A percentile compares a stretch with the other conserved stretches of the same genome.
These are phyloP conservation scores for Sarcophaga caerulescens DNA, from an alignment of 2,888 invertebrate species.

Conservation along the genomic window DNA sequence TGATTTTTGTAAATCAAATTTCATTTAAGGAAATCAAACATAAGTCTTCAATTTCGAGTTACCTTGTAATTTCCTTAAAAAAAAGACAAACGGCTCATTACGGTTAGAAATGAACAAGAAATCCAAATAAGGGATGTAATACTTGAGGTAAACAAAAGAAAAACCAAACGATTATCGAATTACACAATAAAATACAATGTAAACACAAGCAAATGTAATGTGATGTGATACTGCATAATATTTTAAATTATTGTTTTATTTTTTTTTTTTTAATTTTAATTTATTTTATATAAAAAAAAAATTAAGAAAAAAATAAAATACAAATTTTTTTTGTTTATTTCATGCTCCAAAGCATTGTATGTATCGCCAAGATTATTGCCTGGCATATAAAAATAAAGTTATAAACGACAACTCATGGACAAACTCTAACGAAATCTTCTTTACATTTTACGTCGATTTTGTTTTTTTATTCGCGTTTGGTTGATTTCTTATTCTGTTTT, in stretches of 20 bases:
- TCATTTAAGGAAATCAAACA: background rate
- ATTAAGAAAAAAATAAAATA: background rate
- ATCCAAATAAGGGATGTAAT: background rate
- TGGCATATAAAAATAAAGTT: background rate
- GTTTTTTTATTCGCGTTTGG: constrained; percentile 4
- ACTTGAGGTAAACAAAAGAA: background rate
- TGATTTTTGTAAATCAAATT: background rate
- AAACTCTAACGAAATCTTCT: background rate
- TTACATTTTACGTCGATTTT: background rate
- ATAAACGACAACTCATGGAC: constrained; percentile 2
- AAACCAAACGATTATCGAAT: background rate
- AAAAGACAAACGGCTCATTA: background rate
- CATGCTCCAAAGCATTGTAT: constrained; percentile 50
- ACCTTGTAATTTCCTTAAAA: background rate
- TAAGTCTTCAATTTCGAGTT: background rate
- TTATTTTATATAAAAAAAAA: background rate
- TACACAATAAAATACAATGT: background rate
- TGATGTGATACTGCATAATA: constrained; percentile 2
- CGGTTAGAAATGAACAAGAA: background rate
- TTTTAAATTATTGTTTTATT: background rate
- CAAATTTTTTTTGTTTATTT: constrained; percentile 16
- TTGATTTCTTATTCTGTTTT: no score
- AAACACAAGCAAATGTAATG: background rate
- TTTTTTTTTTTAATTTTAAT: background rate
- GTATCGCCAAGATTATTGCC: constrained; percentile 18